A percentile compares a stretch with the other conserved stretches of the same genome.
These are phyloP conservation scores for Microctenopoma steveboyesi DNA, from an alignment of 2,797 vertebrate genomes.

Conservation along the genomic window DNA sequence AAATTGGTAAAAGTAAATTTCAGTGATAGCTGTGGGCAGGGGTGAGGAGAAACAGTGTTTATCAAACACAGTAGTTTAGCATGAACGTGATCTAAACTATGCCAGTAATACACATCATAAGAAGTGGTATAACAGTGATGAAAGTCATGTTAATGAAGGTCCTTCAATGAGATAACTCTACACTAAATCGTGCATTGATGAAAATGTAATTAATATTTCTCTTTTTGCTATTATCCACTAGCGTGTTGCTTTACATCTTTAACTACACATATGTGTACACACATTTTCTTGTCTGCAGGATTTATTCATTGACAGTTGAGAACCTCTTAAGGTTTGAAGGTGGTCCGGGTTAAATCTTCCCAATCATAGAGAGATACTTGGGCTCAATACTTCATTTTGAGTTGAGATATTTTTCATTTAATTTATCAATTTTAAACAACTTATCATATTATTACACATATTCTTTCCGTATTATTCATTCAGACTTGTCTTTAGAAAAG, in stretches of 20 bases:
- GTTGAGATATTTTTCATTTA: neutral
- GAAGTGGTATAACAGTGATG: neutral
- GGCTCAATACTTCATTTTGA: neutral
- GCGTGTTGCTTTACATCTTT: neutral
- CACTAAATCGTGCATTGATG: neutral
- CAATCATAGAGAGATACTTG: neutral
- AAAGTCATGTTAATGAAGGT: neutral
- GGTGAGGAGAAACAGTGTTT: slow-evolving; percentile 21
- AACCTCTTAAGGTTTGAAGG: neutral
- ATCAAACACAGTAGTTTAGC: slow-evolving; percentile 11
- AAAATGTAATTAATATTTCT: neutral
- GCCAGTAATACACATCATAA: slow-evolving; percentile 3
- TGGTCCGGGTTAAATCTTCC: neutral
- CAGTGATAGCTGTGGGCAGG: slow-evolving; percentile 26
- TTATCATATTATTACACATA: slow-evolving; percentile 1
- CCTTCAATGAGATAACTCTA: neutral
- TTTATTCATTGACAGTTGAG: neutral
- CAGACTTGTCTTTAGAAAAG: too few species aligned
- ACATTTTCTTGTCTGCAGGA: neutral
- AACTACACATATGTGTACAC: neutral
- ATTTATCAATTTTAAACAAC: neutral
- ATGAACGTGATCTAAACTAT: slow-evolving; percentile 17
- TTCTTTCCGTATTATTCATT: neutral
- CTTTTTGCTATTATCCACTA: neutral
- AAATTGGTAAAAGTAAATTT: slow-evolving; percentile 19